Percentiles rank a stretch among this genome's conserved stretches.
Conservation (phyloP, 2,888 invertebrate species). For the Cheilosia vernalis region DNA sequence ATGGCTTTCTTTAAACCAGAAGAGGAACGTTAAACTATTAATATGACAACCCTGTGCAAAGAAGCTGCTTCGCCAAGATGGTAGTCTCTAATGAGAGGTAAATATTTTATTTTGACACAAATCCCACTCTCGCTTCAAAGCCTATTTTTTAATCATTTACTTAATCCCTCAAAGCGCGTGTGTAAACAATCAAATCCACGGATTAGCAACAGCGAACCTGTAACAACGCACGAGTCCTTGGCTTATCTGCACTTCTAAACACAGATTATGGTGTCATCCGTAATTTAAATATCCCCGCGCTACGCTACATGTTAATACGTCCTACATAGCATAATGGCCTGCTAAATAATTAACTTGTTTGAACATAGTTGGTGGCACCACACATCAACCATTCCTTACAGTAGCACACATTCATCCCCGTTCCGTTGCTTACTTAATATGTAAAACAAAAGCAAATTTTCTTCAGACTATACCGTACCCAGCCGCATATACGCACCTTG, state of each 20-base stretch:
- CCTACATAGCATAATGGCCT: constrained; percentile 41
- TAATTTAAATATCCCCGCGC: constrained; percentile 35
- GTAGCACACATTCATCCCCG: too few species aligned
- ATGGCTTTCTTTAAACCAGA: too few species aligned
- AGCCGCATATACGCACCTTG: constrained; percentile 48
- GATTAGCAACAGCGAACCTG: constrained; percentile 1
- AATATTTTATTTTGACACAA: constrained; percentile 4
- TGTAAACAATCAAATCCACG: constrained; percentile 2
- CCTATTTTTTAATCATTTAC: background rate
- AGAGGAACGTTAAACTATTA: too few species aligned
- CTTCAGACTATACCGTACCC: constrained; percentile 47
- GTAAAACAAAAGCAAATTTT: constrained; percentile 60
- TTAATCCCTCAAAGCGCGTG: constrained; percentile 1
- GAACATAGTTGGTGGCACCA: constrained; percentile 48
- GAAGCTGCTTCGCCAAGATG: background rate
- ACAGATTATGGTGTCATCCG: constrained; percentile 66
- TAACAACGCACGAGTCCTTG: constrained; percentile 17
- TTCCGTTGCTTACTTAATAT: constrained; percentile 58
- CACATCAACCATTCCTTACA: constrained; percentile 12
- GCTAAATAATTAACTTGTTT: constrained; percentile 65
- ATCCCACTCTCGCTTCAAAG: background rate
- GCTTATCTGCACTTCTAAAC: constrained; percentile 51
- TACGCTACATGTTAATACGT: constrained; percentile 52
- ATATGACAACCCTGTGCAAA: too few species aligned
- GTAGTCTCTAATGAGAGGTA: background rate